Evolutionary conservation across 1,140 invertebrate species (phyloP).

Genomic region (Drosophila yakuba): DNA sequence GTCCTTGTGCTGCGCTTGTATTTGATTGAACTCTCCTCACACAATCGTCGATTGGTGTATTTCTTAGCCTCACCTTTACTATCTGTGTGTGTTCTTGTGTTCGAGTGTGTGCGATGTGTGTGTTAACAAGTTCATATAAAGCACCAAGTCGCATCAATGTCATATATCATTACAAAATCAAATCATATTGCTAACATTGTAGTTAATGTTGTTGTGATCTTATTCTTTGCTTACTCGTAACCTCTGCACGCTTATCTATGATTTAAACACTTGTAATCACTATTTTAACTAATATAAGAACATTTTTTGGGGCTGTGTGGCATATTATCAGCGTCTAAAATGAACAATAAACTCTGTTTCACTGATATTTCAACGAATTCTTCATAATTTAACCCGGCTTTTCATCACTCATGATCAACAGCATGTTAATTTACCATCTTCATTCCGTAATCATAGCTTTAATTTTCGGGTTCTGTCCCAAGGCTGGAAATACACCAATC

Average conservation of each 20-base stretch:
- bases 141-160: slow-evolving; percentile 18
- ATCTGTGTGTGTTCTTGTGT: slow-evolving; percentile 24
- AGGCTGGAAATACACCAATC: slow-evolving; percentile 75
- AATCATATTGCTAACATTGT: slow-evolving; percentile 15
- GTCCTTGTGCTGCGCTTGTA: slow-evolving; percentile 78
- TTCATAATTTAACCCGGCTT: background rate
- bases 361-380: background rate
- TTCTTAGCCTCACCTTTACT: slow-evolving; percentile 76
- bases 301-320: background rate
- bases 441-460: slow-evolving; percentile 5
- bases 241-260: slow-evolving; percentile 20
- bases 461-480: slow-evolving; percentile 28
- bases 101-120: slow-evolving; percentile 21
- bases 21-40: slow-evolving; percentile 74
- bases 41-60: slow-evolving; percentile 85
- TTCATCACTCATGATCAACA: background rate
- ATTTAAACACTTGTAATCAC: background rate
- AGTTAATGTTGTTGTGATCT: slow-evolving; percentile 5
- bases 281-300: background rate
- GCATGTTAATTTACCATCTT: slow-evolving; percentile 12
- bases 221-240: background rate
- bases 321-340: background rate
- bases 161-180: slow-evolving; percentile 5
- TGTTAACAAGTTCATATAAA: slow-evolving; percentile 3
- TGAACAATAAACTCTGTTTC: too few relatives aligned